Evolutionary conservation across 2,888 invertebrate genomes (phyloP), one percentile per base, ranked within the genome.

Genomic region (Metopia argyrocephala): DNA sequence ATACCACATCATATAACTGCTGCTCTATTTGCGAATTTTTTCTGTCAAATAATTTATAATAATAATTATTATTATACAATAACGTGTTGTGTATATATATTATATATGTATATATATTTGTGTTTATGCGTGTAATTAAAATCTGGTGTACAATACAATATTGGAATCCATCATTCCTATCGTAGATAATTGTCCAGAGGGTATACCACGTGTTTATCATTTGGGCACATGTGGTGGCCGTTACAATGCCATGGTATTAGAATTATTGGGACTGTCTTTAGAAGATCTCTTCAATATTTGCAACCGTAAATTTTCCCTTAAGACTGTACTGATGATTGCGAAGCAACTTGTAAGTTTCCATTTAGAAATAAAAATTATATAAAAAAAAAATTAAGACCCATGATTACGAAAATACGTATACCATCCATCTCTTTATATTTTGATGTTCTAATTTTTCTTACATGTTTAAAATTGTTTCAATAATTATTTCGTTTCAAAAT

Each of bases 201-300:
- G 99, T 89, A 94, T 99, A 91, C 99, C 99, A 86, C 98, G 98
- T 93, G 98, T 99, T 88, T 98, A 97, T 93, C 99, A 99, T 93
- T 99, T 99, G 92, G 99, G 99, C 85, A 98, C 99, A 86, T 99
- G 99, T 92, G 90, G 89, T 89, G 98, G 98, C 90, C 98, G 98
- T 93, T 99, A 98, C 94, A 99, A 99, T 93, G 99, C 99, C 88
- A 93, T 99, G 91, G 99, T 99, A 89, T 97, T 99, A 97, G 99
- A 99, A 92, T 94, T 99, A 87, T 94, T 99, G 89, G 99, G 99
- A 86, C 98, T 99, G 86, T 98, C 98, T 91, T 94, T 99, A 89
- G 99, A 99, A 93, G 99, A 99, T 92, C 94, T 99, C 87, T 99
- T 99, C 93, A 99, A 99, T 93, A 94, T 98, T 89, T 99, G 99